These are phyloP conservation scores for Eilema caniola DNA, from an alignment of 2,888 invertebrate species.

Conservation along the genomic window DNA sequence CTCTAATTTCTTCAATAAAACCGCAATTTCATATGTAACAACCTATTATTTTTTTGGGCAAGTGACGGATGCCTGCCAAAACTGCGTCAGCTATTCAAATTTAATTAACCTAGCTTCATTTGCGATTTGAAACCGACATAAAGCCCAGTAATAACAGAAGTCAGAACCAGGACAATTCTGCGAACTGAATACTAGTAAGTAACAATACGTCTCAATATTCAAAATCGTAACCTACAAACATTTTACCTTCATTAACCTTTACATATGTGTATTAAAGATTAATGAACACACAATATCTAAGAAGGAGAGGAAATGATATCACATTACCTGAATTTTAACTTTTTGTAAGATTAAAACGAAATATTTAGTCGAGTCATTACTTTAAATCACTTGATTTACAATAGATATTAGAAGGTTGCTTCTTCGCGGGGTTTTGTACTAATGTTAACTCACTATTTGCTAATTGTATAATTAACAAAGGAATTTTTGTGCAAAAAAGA, in stretches of 20 bases:
- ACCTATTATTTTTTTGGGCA: too few species aligned
- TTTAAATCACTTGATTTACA: background rate
- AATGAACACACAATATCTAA: background rate
- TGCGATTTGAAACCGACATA: too few species aligned
- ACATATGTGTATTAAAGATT: background rate
- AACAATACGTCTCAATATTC: too few species aligned
- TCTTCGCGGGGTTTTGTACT: background rate
- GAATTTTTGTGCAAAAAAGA: background rate
- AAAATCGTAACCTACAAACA: conserved; percentile 1
- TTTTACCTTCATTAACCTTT: background rate
- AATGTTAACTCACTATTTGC: background rate
- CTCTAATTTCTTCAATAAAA: too few species aligned
- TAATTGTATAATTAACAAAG: conserved; percentile 1
- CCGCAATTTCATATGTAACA: too few species aligned
- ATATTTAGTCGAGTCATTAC: background rate
- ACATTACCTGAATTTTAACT: background rate
- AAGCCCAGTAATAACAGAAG: too few species aligned
- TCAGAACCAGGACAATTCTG: too few species aligned
- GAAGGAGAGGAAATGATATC: background rate
- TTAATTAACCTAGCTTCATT: too few species aligned
- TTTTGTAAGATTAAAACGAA: background rate
- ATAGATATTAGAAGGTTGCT: background rate
- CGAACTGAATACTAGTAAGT: too few species aligned
- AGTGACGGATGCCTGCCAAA: too few species aligned
- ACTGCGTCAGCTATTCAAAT: too few species aligned